Percentiles rank a stretch among this genome's conserved stretches.
Conservation (phyloP, 2,797 vertebrate genomes). For the Poliocrania exsul region DNA sequence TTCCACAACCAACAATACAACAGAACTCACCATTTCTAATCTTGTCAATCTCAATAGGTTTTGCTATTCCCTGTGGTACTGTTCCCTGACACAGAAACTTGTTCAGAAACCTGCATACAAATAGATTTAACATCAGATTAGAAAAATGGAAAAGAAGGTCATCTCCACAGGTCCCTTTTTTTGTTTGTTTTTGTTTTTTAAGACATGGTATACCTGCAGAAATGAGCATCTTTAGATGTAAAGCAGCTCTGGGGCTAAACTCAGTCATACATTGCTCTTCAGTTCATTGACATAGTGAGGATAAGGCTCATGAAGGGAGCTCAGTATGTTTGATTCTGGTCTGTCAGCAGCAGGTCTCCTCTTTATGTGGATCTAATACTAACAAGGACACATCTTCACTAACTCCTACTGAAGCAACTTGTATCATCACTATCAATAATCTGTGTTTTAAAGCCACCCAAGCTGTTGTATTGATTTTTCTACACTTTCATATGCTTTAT, state of each 20-base stretch:
- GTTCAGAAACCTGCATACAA: not conserved
- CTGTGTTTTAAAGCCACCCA: not conserved
- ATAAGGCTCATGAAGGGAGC: not conserved
- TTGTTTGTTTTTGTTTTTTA: not conserved
- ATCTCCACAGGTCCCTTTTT: not conserved
- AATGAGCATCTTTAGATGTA: not conserved
- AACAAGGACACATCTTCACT: not conserved
- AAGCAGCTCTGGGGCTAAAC: not conserved
- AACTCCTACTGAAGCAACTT: not conserved
- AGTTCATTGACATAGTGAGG: not conserved
- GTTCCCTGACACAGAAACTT: not conserved
- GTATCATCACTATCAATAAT: rapidly evolving
- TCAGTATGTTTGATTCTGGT: not conserved
- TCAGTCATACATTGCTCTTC: not conserved
- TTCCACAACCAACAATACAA: not conserved
- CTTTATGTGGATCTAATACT: not conserved
- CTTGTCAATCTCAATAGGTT: not conserved
- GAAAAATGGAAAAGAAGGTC: not conserved
- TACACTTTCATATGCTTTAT: not conserved
- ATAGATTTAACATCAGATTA: not conserved
- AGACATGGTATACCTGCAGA: not conserved
- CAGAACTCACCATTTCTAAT: not conserved
- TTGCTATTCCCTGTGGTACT: not conserved
- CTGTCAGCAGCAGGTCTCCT: not conserved
- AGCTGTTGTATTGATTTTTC: not conserved